Base-by-base conservation (phyloP, 2,113 vertebrate species). In the Mesocricetus auratus region DNA sequence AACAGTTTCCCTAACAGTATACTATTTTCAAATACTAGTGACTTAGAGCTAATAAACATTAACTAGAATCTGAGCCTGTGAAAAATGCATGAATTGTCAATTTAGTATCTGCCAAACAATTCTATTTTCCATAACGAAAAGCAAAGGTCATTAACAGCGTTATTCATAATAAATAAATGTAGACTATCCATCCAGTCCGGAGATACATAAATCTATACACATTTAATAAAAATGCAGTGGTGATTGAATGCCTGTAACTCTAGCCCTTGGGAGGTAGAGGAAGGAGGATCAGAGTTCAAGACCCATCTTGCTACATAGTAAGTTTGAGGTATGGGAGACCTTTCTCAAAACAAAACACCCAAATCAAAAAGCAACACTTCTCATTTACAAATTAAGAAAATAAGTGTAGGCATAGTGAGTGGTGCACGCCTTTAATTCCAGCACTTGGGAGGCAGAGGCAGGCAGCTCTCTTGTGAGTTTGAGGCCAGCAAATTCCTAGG, bases 81-180 rank as follows among this genome's bases (percentile, higher is more conserved):
- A 93, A 96, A 93, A 91, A 96, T n/a, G 86, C 26, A 91, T 66
- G 47, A 92, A n/a, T 17, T 83, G 12, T 53, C 92, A 91, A 89
- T 96, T 95, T 74, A 90, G 53, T 31, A 85, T 9, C 64, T 7
- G 58, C 22, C 24, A 93, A 96, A n/a, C 42, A 97, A 87, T 86
- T 79, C 62, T 62, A 92, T 86, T 85, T 86, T 56, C 7, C 16
- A 1, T 21, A 73, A 77, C 89, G 29, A 89, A 93, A 77, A 21
- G 26, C n/a, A 29, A 64, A 94, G 60, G 24, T 68, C 85, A 5
- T 17, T 86, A 94, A 74, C 2, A 79, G 62, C 50, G 79, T 42
- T 91, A 90, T 29, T 88, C 16, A 29, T 19, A 77, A 93, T 3
- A 62, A 58, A 12, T 45, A 90, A 89, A 71, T 24, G 21, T 60